These are phyloP conservation scores for Neoniphon sammara DNA, from an alignment of 2,797 vertebrate species.

Conservation along the genomic window DNA sequence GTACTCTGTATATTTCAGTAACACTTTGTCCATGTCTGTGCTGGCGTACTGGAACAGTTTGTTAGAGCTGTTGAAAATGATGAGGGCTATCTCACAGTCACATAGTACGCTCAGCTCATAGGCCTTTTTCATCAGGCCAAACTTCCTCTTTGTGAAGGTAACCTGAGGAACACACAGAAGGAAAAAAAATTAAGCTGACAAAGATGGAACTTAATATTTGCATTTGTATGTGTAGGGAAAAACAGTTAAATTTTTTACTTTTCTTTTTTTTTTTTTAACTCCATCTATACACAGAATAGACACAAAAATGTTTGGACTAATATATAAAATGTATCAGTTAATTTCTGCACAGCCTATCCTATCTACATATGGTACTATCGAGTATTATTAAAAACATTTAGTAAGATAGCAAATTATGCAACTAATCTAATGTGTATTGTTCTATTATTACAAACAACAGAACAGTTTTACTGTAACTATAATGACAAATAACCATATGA, in stretches of 20 bases:
- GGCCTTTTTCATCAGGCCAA: slow-evolving; percentile 99
- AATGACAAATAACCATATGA: slow-evolving; percentile 62
- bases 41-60: slow-evolving; percentile 99
- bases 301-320: background rate
- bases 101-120: slow-evolving; percentile 99
- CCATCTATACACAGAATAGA: too few relatives aligned
- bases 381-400: background rate
- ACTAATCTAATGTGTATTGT: too few relatives aligned
- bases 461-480: slow-evolving; percentile 56
- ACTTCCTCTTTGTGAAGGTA: slow-evolving; percentile 99
- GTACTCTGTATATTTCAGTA: slow-evolving; percentile 99
- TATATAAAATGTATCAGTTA: too few relatives aligned
- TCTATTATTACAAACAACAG: slow-evolving; percentile 27
- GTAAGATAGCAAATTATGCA: background rate
- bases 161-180: slow-evolving; percentile 84
- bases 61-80: slow-evolving; percentile 99
- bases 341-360: too few relatives aligned
- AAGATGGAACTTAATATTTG: background rate
- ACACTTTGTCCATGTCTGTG: slow-evolving; percentile 99
- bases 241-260: background rate
- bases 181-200: slow-evolving; percentile 27
- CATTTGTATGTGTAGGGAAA: background rate
- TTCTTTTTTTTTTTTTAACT: too few relatives aligned
- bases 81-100: slow-evolving; percentile 99
- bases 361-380: too few relatives aligned